These are phyloP conservation scores for Trematocara unimaculatum DNA, from an alignment of 2,113 vertebrate genomes.

Conservation along the genomic window DNA sequence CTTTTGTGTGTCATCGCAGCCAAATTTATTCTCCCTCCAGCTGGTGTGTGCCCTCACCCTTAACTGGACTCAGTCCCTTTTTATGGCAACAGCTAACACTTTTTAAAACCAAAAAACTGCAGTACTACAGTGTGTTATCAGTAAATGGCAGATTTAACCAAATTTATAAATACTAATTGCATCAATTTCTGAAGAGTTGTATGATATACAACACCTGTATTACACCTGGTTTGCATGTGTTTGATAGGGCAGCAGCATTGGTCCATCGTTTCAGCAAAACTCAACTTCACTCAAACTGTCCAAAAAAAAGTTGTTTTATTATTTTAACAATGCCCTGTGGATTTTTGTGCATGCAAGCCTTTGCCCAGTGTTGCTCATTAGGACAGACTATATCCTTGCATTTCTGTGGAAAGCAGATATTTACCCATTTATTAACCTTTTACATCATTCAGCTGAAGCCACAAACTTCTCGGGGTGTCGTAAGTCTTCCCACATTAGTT, in stretches of 20 bases:
- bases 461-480: neutral
- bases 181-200: neutral
- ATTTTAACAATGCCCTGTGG: neutral
- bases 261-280: neutral
- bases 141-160: neutral
- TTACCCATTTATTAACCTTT: neutral
- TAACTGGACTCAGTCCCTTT: slow-evolving; percentile 5
- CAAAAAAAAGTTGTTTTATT: neutral
- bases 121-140: neutral
- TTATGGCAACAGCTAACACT: neutral
- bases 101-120: neutral
- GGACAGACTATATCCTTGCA: neutral
- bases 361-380: neutral
- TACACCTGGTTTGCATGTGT: neutral
- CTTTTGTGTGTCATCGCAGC: neutral
- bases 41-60: slow-evolving; percentile 20
- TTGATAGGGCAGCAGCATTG: neutral
- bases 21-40: slow-evolving; percentile 29
- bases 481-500: neutral
- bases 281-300: neutral
- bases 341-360: neutral
- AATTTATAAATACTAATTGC: neutral
- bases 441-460: neutral
- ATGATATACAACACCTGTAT: neutral
- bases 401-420: neutral